phyloP scores from a whole-genome alignment of 2,888 invertebrate species.

The Orthonychiurus folsomi region DNA sequence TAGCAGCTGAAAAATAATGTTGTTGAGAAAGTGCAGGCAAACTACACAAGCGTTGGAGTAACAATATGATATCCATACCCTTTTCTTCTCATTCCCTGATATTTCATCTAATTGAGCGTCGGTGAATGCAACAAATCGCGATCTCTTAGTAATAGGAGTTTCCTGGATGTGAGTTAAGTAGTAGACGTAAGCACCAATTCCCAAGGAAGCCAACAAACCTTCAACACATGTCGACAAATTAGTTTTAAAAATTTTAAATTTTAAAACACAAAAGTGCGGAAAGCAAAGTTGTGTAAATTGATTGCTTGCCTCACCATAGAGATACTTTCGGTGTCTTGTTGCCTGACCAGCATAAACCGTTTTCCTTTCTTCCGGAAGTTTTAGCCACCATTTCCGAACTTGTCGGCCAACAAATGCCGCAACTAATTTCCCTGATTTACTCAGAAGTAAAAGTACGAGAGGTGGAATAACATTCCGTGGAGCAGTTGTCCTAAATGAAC shows the following conservation, averaged over 20 bases:
- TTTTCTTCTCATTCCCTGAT: constrained; percentile 28
- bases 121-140: constrained; percentile 49
- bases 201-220: constrained; percentile 6
- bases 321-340: constrained; percentile 24
- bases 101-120: constrained; percentile 31
- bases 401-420: constrained; percentile 44
- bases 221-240: constrained; percentile 1
- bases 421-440: constrained; percentile 41
- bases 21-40: neutral
- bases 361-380: constrained; percentile 43
- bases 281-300: too few species aligned
- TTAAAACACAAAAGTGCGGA: too few species aligned
- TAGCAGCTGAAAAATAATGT: constrained; percentile 41
- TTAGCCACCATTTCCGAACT: constrained; percentile 47
- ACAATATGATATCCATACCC: constrained; percentile 15
- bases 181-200: constrained; percentile 36
- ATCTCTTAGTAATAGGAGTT: constrained; percentile 49
- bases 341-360: constrained; percentile 31
- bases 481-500: constrained; percentile 14
- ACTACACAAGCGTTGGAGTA: neutral
- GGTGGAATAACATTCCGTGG: constrained; percentile 30
- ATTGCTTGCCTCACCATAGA: constrained; percentile 33
- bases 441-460: constrained; percentile 17
- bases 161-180: constrained; percentile 47
- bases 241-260: neutral